These are phyloP conservation scores for Genyomyrus donnyi DNA, from an alignment of 2,113 vertebrate genomes.

Conservation along the genomic window DNA sequence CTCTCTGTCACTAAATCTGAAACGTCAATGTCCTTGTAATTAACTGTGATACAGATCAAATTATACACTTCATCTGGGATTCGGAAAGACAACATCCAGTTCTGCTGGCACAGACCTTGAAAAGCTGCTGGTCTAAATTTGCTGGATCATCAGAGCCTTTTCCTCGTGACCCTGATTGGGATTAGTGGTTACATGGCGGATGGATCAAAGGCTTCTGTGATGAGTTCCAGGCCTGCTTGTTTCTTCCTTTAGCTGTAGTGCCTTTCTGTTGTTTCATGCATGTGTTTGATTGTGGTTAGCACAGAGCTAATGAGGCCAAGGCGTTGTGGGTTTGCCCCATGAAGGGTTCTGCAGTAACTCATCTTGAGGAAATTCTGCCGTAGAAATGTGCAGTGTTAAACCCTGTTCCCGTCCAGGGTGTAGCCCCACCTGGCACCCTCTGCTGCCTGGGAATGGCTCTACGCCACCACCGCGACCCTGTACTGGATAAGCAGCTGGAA, in stretches of 20 bases:
- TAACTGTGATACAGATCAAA: slow-evolving; percentile 24
- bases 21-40: slow-evolving; percentile 28
- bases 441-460: background rate
- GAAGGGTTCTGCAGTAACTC: background rate
- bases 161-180: background rate
- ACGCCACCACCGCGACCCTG: background rate
- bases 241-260: background rate
- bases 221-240: background rate
- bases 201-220: background rate
- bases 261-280: background rate
- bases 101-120: background rate
- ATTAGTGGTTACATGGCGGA: background rate
- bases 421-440: background rate
- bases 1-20: slow-evolving; percentile 22
- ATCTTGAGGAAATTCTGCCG: background rate
- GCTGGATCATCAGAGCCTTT: background rate
- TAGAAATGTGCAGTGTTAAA: background rate
- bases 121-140: background rate
- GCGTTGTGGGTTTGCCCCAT: background rate
- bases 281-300: background rate
- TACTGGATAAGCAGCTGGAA: background rate
- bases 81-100: background rate
- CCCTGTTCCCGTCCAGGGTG: background rate
- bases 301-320: background rate
- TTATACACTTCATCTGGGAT: background rate